phyloP scores from a whole-genome alignment of 2,113 vertebrate genomes.

The Pogonocichla stellata region DNA sequence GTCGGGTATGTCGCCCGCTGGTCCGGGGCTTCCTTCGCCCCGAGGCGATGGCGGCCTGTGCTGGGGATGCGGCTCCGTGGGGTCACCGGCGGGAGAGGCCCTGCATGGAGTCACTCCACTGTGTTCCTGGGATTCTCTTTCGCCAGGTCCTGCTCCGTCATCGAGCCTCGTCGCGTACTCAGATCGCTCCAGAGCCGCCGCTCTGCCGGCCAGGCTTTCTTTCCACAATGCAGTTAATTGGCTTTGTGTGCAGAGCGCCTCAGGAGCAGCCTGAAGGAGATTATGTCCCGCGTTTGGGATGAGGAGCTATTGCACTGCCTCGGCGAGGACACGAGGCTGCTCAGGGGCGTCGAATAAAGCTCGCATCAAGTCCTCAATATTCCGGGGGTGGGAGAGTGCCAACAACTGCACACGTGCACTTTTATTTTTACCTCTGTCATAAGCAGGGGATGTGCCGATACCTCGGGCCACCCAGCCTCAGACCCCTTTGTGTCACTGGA shows the following conservation, averaged over 20 bases:
- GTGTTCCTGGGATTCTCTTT: neutral
- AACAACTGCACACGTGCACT: fast-evolving
- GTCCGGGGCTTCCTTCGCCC: fast-evolving
- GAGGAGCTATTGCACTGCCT: fast-evolving
- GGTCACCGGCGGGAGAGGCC: fast-evolving
- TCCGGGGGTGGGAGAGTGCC: neutral
- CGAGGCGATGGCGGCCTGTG: fast-evolving
- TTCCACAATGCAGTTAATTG: neutral
- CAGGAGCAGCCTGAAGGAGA: neutral
- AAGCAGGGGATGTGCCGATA: fast-evolving
- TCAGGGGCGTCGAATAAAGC: neutral
- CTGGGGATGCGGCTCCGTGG: fast-evolving
- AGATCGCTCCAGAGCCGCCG: fast-evolving
- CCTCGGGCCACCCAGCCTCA: neutral
- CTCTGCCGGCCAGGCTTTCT: neutral
- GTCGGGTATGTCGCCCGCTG: fast-evolving
- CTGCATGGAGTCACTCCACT: too few species aligned
- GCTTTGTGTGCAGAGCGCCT: neutral
- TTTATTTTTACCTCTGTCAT: neutral
- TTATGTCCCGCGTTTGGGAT: fast-evolving
- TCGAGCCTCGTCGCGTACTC: neutral
- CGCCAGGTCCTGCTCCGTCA: too few species aligned
- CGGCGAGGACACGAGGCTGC: neutral
- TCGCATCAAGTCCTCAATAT: fast-evolving
- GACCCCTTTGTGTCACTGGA: fast-evolving